Evolutionary conservation across 2,888 invertebrate species (phyloP).

Genomic region (Clusia tigrina): DNA sequence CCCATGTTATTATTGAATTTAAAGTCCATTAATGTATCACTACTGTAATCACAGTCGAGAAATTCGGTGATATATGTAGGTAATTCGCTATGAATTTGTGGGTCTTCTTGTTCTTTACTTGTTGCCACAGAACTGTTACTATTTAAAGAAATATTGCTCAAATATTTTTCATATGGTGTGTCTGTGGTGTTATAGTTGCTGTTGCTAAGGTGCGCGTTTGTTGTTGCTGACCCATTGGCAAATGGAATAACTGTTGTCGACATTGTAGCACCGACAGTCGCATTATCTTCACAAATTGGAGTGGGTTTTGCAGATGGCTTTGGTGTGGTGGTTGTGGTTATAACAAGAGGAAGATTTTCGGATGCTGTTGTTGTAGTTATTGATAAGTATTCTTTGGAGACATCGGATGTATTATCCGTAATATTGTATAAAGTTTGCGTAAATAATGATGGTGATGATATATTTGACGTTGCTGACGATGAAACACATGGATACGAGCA

Average conservation of each 20-base stretch:
- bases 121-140: constrained; percentile 6
- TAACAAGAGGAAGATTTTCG: constrained; percentile 34
- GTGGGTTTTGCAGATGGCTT: constrained; percentile 30
- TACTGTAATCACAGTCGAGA: constrained; percentile 22
- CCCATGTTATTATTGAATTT: background rate
- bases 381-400: no score
- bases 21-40: background rate
- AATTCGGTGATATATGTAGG: constrained; percentile 37
- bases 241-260: constrained; percentile 4
- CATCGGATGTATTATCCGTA: no score
- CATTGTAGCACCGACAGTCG: constrained; percentile 23
- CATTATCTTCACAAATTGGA: no score
- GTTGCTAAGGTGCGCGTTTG: constrained; percentile 13
- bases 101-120: constrained; percentile 10
- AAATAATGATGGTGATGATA: constrained; percentile 10
- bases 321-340: constrained; percentile 31
- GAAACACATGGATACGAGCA: constrained; percentile 25
- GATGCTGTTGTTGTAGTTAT: constrained; percentile 22
- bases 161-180: constrained; percentile 46
- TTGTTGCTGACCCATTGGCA: no score
- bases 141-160: constrained; percentile 46
- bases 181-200: constrained; percentile 21
- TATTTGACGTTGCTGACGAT: constrained; percentile 22
- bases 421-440: no score
- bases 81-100: no score